Conservation (phyloP, 2,113 vertebrate genomes). For the Dasypus novemcinctus region DNA sequence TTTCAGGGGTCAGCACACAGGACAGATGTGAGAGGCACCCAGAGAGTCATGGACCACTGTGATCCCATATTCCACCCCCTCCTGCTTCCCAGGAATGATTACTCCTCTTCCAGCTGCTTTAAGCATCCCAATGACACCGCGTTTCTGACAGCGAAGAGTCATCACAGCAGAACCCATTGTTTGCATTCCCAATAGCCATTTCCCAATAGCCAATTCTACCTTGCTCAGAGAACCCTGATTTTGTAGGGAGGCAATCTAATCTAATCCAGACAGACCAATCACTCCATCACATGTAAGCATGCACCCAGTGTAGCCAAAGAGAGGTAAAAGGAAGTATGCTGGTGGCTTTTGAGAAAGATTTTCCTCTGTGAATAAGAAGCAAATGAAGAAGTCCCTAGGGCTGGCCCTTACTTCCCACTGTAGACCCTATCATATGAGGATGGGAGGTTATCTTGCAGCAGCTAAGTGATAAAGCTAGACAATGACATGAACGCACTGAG, state of each 20-base stretch:
- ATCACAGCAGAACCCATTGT: fast-evolving
- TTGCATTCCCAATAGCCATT: background rate
- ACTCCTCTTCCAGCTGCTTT: background rate
- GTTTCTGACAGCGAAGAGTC: too few relatives aligned
- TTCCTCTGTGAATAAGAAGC: background rate
- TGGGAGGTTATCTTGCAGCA: background rate
- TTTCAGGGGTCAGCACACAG: background rate
- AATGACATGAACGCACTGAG: background rate
- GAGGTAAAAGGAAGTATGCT: too few relatives aligned
- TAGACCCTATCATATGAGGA: fast-evolving
- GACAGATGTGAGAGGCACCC: background rate
- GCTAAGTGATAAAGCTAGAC: background rate
- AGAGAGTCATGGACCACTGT: fast-evolving
- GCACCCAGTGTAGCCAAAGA: background rate
- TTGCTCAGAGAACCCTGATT: background rate
- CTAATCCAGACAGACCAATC: background rate
- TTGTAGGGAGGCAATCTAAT: fast-evolving
- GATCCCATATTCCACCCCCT: background rate
- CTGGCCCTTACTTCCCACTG: background rate
- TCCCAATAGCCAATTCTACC: fast-evolving
- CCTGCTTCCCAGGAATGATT: background rate
- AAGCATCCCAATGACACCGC: background rate
- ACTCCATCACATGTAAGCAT: background rate
- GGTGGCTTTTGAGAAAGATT: background rate
- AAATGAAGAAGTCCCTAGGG: background rate